These are phyloP conservation scores for Mercenaria mercenaria DNA, from an alignment of 1,140 invertebrate genomes.

Conservation along the genomic window DNA sequence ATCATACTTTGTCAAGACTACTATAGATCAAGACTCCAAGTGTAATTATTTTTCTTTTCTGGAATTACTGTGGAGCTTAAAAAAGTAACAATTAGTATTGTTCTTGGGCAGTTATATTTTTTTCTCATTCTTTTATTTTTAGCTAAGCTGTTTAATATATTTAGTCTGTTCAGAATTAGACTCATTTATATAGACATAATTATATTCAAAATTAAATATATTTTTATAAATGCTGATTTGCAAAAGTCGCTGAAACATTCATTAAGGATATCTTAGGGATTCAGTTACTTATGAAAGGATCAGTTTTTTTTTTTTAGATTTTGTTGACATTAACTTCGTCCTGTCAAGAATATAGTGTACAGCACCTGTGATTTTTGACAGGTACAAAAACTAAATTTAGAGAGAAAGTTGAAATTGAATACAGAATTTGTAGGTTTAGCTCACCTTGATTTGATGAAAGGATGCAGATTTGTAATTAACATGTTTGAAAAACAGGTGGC, in stretches of 20 bases:
- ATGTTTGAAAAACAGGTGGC: conserved; percentile 26
- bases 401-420: conserved; percentile 1
- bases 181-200: too few relatives aligned
- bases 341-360: not conserved
- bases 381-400: conserved; percentile 23
- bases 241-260: not conserved
- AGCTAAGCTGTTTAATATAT: too few relatives aligned
- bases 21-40: too few relatives aligned
- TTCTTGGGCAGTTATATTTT: too few relatives aligned
- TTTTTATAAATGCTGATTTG: too few relatives aligned
- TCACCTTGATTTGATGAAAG: not conserved
- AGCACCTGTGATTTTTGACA: conserved; percentile 37
- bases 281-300: conserved; percentile 20
- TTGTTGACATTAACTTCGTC: conserved; percentile 2
- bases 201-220: too few relatives aligned
- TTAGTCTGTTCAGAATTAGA: too few relatives aligned
- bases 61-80: too few relatives aligned
- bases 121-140: too few relatives aligned
- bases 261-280: not conserved
- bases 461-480: conserved; percentile 18
- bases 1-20: too few relatives aligned
- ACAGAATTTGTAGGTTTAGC: not conserved
- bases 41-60: too few relatives aligned
- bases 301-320: not conserved
- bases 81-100: too few relatives aligned